Evolutionary conservation across 2,888 invertebrate species (phyloP), one percentile per base, ranked within the genome.

Genomic region (Fragum fragum): DNA sequence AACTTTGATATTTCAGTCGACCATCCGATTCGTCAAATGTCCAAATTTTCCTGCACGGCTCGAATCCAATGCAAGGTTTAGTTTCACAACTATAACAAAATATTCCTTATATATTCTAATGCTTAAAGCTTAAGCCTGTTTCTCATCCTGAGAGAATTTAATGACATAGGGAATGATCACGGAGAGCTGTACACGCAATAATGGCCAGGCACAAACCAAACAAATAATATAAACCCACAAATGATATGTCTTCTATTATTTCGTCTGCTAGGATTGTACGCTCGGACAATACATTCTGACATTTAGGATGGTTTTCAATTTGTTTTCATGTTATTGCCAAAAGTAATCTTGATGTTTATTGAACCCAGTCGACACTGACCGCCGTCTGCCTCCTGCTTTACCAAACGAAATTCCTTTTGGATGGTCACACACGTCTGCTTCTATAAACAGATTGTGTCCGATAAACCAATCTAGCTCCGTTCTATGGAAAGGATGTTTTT

Each of bases 281-380:
- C 42, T 23, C 23, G 66, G 42, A 66, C 23, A 66, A 66, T 66
- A 21, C 23, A 18, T 66, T 66, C 42, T 66, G 66, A 66, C 66
- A 66, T 42, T n/a, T 66, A 9, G n/a, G 66, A 66, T 39, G 66
- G 36, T 66, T 66, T 66, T 66, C 66, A 66, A 66, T 66, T 66
- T 66, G 66, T 66, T 66, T 66, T 66, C 66, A 66, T 66, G 66
- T 66, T 66, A 66, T 66, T 39, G 66, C 21, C n/a, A 66, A 61
- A 42, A 66, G 23, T 66, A 66, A 66, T 66, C 66, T 66, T 2
- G 21, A 66, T 66, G 36, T 39, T 42, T 39, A 66, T 66, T 66
- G 66, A 66, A 66, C 66, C 66, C 7, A 39, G 66, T 21, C 39
- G 66, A 66, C 66, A 23, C 42, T 42, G 39, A 39, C 66, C 66